A percentile compares a stretch with the other conserved stretches of the same genome.
Evolutionary conservation across 2,113 vertebrate species (phyloP).

Genomic region (Silurus glanis): DNA sequence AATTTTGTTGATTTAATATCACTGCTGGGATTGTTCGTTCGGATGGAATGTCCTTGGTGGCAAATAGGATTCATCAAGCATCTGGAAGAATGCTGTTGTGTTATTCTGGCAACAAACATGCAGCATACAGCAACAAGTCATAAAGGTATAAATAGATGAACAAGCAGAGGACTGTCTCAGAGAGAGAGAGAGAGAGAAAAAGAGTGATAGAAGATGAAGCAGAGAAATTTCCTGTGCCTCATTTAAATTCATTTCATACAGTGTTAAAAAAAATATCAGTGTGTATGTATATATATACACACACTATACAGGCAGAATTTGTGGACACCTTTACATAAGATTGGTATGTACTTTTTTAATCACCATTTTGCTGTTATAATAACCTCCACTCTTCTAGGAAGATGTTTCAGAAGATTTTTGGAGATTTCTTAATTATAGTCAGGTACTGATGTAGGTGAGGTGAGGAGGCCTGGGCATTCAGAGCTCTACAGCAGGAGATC

Average conservation of each 20-base stretch:
- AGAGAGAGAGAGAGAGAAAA: not conserved
- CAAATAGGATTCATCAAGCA: not conserved
- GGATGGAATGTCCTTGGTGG: not conserved
- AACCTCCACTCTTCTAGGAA: too few relatives aligned
- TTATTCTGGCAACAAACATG: constrained; percentile 29
- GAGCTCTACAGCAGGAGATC: too few relatives aligned
- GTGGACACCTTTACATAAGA: too few relatives aligned
- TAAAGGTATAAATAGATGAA: constrained; percentile 32
- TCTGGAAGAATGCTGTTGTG: not conserved
- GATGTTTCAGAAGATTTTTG: too few relatives aligned
- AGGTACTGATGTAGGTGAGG: too few relatives aligned
- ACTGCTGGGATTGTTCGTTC: not conserved
- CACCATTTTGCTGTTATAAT: too few relatives aligned
- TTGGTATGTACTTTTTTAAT: too few relatives aligned
- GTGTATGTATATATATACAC: too few relatives aligned
- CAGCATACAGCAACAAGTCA: constrained; percentile 8
- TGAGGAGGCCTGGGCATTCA: too few relatives aligned
- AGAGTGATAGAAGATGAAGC: not conserved
- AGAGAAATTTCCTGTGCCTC: not conserved
- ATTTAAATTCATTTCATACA: not conserved
- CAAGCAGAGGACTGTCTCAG: not conserved
- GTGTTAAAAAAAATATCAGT: not conserved
- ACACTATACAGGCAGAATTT: too few relatives aligned
- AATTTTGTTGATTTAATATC: not conserved
- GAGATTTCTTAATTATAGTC: too few relatives aligned